These are phyloP conservation scores for Chelmon rostratus DNA, from an alignment of 2,797 vertebrate genomes.

Conservation along the genomic window DNA sequence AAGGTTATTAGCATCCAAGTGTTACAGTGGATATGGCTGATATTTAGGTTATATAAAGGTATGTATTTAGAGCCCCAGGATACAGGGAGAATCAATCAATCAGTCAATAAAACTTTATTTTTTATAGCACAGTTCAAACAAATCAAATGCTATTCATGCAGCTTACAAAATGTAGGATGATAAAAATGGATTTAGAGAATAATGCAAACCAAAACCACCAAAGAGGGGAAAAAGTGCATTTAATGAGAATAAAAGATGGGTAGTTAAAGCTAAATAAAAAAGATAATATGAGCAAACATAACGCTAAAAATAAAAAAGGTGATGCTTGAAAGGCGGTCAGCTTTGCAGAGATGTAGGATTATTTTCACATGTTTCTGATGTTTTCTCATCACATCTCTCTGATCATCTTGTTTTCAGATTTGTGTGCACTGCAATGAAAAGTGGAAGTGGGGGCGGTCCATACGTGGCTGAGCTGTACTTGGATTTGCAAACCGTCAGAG, in stretches of 20 bases:
- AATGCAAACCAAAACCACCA: too few species aligned
- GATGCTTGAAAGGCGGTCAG: background rate
- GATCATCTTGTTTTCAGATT: constrained; percentile 66
- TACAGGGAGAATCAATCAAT: background rate
- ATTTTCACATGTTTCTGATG: constrained; percentile 4
- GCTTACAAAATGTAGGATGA: too few species aligned
- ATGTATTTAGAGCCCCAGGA: background rate
- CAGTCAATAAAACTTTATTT: too few species aligned
- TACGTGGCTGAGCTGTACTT: constrained; percentile 64
- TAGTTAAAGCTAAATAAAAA: too few species aligned
- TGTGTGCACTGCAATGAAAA: constrained; percentile 74
- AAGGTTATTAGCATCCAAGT: constrained; percentile 27
- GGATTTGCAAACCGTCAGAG: constrained; percentile 67
- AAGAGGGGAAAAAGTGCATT: too few species aligned
- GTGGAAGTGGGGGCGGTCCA: constrained; percentile 42
- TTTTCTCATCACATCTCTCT: constrained; percentile 28
- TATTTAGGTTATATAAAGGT: constrained; percentile 21
- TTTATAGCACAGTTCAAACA: too few species aligned
- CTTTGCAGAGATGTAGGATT: background rate
- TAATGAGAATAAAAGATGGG: too few species aligned
- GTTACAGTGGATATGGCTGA: constrained; percentile 22
- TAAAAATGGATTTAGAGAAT: too few species aligned
- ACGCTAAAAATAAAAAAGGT: too few species aligned
- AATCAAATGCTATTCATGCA: too few species aligned
- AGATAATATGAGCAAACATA: background rate